Conservation (phyloP, 2,888 invertebrate genomes). For the Drosophila antonietae region DNA sequence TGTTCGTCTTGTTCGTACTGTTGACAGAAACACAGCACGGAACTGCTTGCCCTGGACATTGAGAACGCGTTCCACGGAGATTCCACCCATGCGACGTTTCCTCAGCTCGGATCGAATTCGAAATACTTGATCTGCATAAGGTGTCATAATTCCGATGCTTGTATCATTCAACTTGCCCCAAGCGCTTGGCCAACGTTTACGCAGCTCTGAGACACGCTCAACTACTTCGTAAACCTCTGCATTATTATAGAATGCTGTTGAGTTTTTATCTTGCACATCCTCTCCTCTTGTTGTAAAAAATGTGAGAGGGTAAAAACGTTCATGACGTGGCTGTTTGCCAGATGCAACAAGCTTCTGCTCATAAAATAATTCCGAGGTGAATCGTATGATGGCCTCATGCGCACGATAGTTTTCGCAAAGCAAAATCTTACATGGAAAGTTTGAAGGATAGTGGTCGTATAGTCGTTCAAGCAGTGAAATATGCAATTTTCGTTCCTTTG, state of each 20-base stretch:
- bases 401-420: constrained; percentile 93
- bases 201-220: constrained; percentile 89
- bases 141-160: constrained; percentile 93
- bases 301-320: constrained; percentile 89
- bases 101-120: constrained; percentile 91
- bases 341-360: constrained; percentile 91
- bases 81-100: constrained; percentile 89
- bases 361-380: constrained; percentile 93
- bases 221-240: constrained; percentile 93
- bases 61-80: constrained; percentile 92
- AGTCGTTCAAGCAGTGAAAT: constrained; percentile 91
- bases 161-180: constrained; percentile 91
- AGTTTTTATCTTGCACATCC: constrained; percentile 91
- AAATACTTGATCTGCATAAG: constrained; percentile 92
- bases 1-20: constrained; percentile 89
- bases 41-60: constrained; percentile 96
- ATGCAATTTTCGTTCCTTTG: constrained; percentile 89
- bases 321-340: constrained; percentile 89
- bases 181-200: constrained; percentile 90
- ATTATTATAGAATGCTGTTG: constrained; percentile 93
- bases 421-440: constrained; percentile 91
- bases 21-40: constrained; percentile 92
- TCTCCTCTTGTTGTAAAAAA: constrained; percentile 92
- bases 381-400: constrained; percentile 92
- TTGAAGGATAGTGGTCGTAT: constrained; percentile 90